These are phyloP conservation scores for Dicerorhinus sumatrensis DNA, from an alignment of 2,113 vertebrate genomes.

Conservation along the genomic window DNA sequence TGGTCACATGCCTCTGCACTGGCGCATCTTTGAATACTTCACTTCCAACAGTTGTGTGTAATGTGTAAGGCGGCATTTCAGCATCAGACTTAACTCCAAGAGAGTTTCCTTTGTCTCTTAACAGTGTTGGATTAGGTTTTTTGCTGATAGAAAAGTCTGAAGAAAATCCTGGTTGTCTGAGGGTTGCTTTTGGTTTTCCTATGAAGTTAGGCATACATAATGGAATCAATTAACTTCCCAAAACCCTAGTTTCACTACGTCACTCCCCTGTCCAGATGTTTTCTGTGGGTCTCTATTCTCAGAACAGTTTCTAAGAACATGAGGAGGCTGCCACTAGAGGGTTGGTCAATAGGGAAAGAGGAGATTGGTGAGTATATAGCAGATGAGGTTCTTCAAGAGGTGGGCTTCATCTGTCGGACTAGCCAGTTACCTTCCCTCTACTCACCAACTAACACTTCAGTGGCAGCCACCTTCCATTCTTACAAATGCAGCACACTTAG, in stretches of 20 bases:
- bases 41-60: conserved; percentile 78
- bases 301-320: background rate
- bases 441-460: background rate
- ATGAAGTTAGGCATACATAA: conserved; percentile 65
- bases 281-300: background rate
- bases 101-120: conserved; percentile 72
- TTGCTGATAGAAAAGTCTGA: conserved; percentile 75
- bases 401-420: background rate
- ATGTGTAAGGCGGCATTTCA: conserved; percentile 72
- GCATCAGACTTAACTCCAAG: conserved; percentile 70
- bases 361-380: background rate
- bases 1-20: conserved; percentile 81
- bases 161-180: conserved; percentile 90
- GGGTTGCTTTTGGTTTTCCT: conserved; percentile 92
- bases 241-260: background rate
- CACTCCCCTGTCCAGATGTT: background rate
- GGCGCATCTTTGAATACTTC: conserved; percentile 76
- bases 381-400: background rate
- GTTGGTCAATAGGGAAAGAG: background rate
- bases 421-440: background rate
- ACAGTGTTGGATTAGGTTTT: conserved; percentile 69
- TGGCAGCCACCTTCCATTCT: background rate
- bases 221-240: background rate
- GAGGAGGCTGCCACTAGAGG: background rate
- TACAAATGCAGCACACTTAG: background rate